Percentiles rank a stretch among this genome's conserved stretches.
Conservation (phyloP, 1,140 invertebrate species). For the Anagrus nilaparvatae region DNA sequence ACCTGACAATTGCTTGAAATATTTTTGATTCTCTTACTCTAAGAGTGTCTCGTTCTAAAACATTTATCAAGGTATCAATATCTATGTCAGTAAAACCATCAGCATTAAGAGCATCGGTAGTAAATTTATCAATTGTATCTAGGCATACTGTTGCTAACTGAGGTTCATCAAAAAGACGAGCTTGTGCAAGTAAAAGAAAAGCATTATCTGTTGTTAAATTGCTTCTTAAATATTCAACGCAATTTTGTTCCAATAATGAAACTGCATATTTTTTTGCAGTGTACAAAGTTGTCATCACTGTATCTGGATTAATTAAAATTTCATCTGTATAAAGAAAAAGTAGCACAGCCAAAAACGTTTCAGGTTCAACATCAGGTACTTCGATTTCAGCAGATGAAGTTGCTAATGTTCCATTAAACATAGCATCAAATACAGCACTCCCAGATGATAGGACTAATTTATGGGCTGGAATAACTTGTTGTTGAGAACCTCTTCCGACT, state of each 20-base stretch:
- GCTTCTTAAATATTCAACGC: slow-evolving; percentile 74
- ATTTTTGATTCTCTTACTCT: slow-evolving; percentile 72
- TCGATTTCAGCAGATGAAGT: slow-evolving; percentile 63
- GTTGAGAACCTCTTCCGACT: slow-evolving; percentile 60
- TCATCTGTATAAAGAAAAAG: slow-evolving; percentile 77
- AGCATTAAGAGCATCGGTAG: slow-evolving; percentile 67
- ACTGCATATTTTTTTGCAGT: slow-evolving; percentile 84
- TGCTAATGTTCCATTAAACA: slow-evolving; percentile 71
- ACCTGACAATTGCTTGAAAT: slow-evolving; percentile 59
- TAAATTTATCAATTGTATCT: slow-evolving; percentile 80
- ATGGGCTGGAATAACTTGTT: slow-evolving; percentile 70
- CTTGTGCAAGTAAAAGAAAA: slow-evolving; percentile 72
- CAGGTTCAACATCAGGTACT: slow-evolving; percentile 74
- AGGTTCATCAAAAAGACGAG: slow-evolving; percentile 73
- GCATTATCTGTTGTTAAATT: slow-evolving; percentile 76
- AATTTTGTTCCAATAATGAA: slow-evolving; percentile 70
- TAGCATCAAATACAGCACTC: slow-evolving; percentile 77
- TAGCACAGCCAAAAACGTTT: slow-evolving; percentile 60
- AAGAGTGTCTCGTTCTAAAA: slow-evolving; percentile 74
- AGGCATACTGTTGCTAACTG: slow-evolving; percentile 69
- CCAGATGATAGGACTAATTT: slow-evolving; percentile 76
- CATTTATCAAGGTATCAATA: slow-evolving; percentile 66
- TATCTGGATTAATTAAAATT: slow-evolving; percentile 76
- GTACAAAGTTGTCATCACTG: slow-evolving; percentile 79
- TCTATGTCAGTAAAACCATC: slow-evolving; percentile 86